phyloP scores from a whole-genome alignment of 2,797 vertebrate genomes.

The Champsocephalus esox region DNA sequence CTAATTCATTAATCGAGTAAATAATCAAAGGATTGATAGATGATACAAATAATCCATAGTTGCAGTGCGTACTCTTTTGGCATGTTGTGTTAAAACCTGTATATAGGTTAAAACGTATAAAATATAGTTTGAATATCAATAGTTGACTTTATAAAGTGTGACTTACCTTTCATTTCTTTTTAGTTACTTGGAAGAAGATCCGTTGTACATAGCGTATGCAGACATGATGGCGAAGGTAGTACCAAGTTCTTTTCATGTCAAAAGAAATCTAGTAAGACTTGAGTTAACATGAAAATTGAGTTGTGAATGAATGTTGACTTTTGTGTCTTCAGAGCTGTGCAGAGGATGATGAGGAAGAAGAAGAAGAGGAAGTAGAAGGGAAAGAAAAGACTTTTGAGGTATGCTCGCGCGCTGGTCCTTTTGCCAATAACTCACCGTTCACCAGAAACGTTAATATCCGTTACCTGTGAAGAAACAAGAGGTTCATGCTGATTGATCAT shows the following conservation, averaged over 20 bases:
- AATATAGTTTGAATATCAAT: not conserved
- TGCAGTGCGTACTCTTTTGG: not conserved
- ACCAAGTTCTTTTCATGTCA: not conserved
- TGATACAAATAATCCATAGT: no score
- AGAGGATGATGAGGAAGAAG: slow-evolving; percentile 91
- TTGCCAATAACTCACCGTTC: not conserved
- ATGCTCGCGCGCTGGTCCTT: no score
- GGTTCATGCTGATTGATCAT: not conserved
- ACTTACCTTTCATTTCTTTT: slow-evolving; percentile 36
- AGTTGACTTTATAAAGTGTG: not conserved
- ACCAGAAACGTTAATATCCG: not conserved
- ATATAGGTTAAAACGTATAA: not conserved
- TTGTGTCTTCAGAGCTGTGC: slow-evolving; percentile 83
- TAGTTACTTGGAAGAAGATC: slow-evolving; percentile 93
- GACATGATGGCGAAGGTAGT: slow-evolving; percentile 99
- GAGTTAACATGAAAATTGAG: not conserved
- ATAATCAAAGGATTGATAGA: no score
- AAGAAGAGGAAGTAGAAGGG: slow-evolving; percentile 88
- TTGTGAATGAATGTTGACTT: not conserved
- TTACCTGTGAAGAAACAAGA: not conserved
- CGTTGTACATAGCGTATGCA: slow-evolving; percentile 96
- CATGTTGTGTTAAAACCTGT: not conserved
- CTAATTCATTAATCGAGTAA: no score
- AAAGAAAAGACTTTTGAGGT: slow-evolving; percentile 99
- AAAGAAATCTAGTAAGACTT: not conserved